Conservation (phyloP, 2,888 invertebrate genomes). For the Tipula confusa region DNA sequence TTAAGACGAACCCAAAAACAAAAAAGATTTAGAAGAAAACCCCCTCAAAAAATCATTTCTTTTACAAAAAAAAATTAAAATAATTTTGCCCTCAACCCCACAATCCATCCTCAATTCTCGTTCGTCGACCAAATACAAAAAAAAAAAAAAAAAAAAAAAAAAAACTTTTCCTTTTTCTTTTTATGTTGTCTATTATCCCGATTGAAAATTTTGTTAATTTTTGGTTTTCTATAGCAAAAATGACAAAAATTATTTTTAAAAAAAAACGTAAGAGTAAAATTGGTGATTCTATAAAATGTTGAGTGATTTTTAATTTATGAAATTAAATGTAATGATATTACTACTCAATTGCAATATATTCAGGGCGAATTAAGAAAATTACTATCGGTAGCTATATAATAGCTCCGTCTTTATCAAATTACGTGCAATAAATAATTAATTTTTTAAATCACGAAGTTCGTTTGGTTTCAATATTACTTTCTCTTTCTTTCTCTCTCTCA, state of each 20-base stretch:
- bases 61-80: slow-evolving; percentile 20
- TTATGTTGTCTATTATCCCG: neutral
- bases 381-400: neutral
- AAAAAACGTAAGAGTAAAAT: neutral
- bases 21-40: neutral
- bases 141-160: slow-evolving; percentile 7
- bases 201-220: neutral
- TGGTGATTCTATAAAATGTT: neutral
- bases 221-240: neutral
- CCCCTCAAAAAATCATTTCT: neutral
- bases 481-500: neutral
- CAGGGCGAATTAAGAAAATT: neutral
- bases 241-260: neutral
- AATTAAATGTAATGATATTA: neutral
- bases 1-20: neutral
- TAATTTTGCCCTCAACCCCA: neutral
- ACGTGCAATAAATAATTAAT: neutral
- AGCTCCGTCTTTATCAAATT: neutral
- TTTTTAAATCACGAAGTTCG: neutral
- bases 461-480: too few relatives aligned
- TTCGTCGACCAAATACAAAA: slow-evolving; percentile 27
- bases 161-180: neutral
- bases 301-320: slow-evolving; percentile 9
- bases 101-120: neutral
- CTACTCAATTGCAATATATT: neutral